phyloP scores from a whole-genome alignment of 2,888 invertebrate species.

The Morinoia aosen region DNA sequence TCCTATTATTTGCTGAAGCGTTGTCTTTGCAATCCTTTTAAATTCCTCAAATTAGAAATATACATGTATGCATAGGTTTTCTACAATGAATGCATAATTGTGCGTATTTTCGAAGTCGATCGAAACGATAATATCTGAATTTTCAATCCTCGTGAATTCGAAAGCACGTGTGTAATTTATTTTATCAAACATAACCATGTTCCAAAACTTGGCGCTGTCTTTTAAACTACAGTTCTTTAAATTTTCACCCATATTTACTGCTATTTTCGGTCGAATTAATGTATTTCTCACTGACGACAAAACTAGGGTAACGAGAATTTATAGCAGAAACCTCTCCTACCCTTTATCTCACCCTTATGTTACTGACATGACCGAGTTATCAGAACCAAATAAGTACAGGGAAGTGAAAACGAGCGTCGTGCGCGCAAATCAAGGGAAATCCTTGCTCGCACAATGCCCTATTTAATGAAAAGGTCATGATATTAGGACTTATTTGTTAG shows the following conservation, averaged over 20 bases:
- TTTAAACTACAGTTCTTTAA: background rate
- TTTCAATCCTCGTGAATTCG: background rate
- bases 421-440: constrained; percentile 1
- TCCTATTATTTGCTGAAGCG: too few species aligned
- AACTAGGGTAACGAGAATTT: background rate
- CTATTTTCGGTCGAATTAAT: background rate
- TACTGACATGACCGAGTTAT: background rate
- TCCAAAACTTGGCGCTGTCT: background rate
- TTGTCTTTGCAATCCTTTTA: too few species aligned
- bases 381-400: background rate
- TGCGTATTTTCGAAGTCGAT: background rate
- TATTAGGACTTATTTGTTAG: constrained; percentile 40
- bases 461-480: constrained; percentile 51
- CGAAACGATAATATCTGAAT: background rate
- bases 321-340: background rate
- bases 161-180: background rate
- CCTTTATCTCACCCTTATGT: background rate
- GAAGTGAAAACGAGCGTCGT: background rate
- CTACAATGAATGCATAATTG: background rate
- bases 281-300: background rate
- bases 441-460: constrained; percentile 32
- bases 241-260: background rate
- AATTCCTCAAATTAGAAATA: too few species aligned
- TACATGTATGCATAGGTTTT: background rate
- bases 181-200: background rate